Conservation (phyloP, 2,888 invertebrate species). For the Gortyna flavago region DNA sequence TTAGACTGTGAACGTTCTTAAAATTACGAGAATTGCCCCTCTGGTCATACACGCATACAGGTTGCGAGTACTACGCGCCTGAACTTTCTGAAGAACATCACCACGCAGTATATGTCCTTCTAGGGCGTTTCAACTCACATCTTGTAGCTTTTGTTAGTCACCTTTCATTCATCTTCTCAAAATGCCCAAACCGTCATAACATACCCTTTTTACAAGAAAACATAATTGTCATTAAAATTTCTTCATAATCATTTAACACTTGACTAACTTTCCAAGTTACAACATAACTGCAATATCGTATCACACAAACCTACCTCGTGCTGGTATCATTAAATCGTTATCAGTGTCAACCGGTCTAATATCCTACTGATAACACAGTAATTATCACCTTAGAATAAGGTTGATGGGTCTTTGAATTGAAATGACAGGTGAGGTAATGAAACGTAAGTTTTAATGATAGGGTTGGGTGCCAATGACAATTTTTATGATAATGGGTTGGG, state of each 20-base stretch:
- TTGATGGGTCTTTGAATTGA: conserved; percentile 50
- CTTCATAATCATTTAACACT: not conserved
- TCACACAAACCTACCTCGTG: conserved; percentile 26
- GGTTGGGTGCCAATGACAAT: conserved; percentile 4
- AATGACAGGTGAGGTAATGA: conserved; percentile 16
- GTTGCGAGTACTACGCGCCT: too few relatives aligned
- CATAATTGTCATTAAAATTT: not conserved
- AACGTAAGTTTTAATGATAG: conserved; percentile 18
- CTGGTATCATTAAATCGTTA: conserved; percentile 52
- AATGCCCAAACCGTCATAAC: too few relatives aligned
- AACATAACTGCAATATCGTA: conserved; percentile 8
- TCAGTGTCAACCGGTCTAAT: conserved; percentile 56
- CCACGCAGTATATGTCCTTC: too few relatives aligned
- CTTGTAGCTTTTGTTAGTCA: too few relatives aligned
- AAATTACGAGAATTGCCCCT: too few relatives aligned
- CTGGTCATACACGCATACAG: too few relatives aligned
- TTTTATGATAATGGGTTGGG: conserved; percentile 9
- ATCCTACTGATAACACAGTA: conserved; percentile 41
- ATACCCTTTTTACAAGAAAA: not conserved
- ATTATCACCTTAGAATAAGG: conserved; percentile 46
- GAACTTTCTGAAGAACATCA: too few relatives aligned
- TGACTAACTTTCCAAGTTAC: conserved; percentile 11
- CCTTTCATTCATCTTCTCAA: too few relatives aligned
- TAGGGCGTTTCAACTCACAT: too few relatives aligned
- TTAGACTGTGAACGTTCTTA: too few relatives aligned